Evolutionary conservation across 2,888 invertebrate genomes (phyloP), one percentile per base, ranked within the genome.

Genomic region (Cyaniris semiargus): DNA sequence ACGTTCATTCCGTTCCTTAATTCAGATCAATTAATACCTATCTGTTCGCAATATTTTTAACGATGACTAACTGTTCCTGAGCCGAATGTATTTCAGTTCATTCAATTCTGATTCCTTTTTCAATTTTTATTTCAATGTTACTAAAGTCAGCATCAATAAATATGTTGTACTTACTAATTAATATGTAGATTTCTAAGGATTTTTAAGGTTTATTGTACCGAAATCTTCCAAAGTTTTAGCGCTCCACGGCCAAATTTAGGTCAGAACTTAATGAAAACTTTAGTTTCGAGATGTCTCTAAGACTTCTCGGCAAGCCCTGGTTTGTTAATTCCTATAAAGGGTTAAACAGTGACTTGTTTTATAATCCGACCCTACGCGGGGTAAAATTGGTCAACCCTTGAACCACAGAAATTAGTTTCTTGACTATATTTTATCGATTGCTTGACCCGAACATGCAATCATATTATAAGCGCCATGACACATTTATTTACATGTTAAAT

Each of bases 1-100:
- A 84, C 83, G 84, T 85, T 83, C 81, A 83, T 84, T 83, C 82
- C 80, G 81, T 86, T 85, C 84, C 84, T 85, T 85, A 86, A 88
- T 90, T 87, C 81, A 84, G 84, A 86, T 83, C 86, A 89, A 88
- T 89, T 87, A 84, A 78, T 78, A 78, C 76, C 76, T 78, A 78
- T 80, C 76, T 70, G 76, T 66, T 80, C 75, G 77, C 79, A 79
- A 81, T 81, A 76, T 77, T 76, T 79, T 77, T 66, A 78, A 77
- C 74, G 78, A 78, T 79, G 76, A 80, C 56, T 79, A 58, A 77
- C 13, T 76, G 66, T 48, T 70, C 27, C 66, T 76, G 70, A 70
- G 48, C 4, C 18, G 10, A 76, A 53, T 53, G 53, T 1, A 18
- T 53, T 53, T 18, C 18, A 53, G 53, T 53, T 48, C 21, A 53